phyloP scores from a whole-genome alignment of 2,113 vertebrate species.

The Nettapus auritus region DNA sequence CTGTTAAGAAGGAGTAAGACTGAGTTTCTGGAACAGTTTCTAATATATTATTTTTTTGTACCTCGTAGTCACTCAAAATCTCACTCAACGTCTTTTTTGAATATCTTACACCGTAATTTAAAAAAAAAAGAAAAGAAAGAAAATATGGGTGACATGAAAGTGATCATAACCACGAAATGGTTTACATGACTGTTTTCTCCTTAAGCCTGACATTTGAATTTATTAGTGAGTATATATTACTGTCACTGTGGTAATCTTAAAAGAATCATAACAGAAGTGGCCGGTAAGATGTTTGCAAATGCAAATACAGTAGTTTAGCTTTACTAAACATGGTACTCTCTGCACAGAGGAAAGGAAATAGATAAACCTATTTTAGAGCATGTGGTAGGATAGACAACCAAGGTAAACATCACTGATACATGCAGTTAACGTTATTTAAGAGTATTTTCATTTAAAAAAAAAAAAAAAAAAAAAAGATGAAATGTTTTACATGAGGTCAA shows the following conservation, averaged over 20 bases:
- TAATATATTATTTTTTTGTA: not conserved
- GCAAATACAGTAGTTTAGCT: not conserved
- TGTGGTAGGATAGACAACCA: not conserved
- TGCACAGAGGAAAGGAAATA: not conserved
- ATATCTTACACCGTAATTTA: not conserved
- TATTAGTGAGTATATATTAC: not conserved
- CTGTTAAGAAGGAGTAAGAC: not conserved
- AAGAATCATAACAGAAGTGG: not conserved
- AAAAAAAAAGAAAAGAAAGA: not conserved
- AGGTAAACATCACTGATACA: not conserved
- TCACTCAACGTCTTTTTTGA: not conserved
- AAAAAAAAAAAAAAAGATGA: not conserved
- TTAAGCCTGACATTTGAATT: not conserved
- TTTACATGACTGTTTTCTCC: not conserved
- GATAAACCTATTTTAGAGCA: not conserved
- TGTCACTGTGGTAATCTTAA: not conserved
- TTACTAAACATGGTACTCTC: not conserved
- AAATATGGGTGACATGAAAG: not conserved
- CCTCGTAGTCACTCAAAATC: not conserved
- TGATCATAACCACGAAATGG: not conserved
- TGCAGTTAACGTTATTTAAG: not conserved
- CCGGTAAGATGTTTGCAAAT: not conserved
- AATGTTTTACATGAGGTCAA: not conserved
- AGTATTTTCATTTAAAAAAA: not conserved
- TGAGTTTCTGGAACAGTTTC: not conserved